Evolutionary conservation across 2,888 invertebrate genomes (phyloP).

Genomic region (Drosophila mercatorum): DNA sequence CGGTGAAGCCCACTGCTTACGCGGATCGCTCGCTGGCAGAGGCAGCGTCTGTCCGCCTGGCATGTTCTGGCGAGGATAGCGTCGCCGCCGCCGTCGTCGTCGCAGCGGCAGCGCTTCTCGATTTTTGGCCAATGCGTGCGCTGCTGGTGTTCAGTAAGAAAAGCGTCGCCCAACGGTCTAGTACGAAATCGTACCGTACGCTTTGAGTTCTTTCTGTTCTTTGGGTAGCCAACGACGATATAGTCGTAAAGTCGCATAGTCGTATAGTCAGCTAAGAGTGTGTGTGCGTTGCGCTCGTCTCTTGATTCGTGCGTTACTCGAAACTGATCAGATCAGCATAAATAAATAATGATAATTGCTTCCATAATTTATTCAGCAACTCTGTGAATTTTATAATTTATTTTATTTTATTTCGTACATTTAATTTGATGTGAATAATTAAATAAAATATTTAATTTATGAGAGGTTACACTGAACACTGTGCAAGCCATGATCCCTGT

Average conservation of each 20-base stretch:
- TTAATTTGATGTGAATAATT: no score
- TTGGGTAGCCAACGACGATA: conserved; percentile 58
- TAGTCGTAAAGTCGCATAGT: conserved; percentile 41
- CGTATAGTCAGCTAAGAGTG: conserved; percentile 46
- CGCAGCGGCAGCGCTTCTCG: conserved; percentile 56
- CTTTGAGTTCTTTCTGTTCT: conserved; percentile 81
- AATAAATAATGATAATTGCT: conserved; percentile 38
- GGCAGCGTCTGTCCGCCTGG: conserved; percentile 43
- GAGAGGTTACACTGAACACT: not conserved
- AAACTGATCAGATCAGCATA: conserved; percentile 48
- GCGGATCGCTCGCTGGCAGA: conserved; percentile 57
- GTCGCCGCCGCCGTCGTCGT: conserved; percentile 52
- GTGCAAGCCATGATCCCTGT: not conserved
- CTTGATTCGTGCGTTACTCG: conserved; percentile 67
- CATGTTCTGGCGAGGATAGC: conserved; percentile 60
- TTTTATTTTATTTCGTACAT: not conserved
- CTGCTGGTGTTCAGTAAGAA: conserved; percentile 84
- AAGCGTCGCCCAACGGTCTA: conserved; percentile 85
- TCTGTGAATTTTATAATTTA: conserved; percentile 4
- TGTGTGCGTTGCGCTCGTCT: conserved; percentile 76
- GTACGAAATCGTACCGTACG: conserved; percentile 83
- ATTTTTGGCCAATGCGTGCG: conserved; percentile 77
- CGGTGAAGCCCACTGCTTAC: conserved; percentile 50
- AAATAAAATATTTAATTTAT: not conserved
- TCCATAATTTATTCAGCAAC: not conserved